Evolutionary conservation across 2,888 invertebrate species (phyloP).

Genomic region (Diogma glabrata): DNA sequence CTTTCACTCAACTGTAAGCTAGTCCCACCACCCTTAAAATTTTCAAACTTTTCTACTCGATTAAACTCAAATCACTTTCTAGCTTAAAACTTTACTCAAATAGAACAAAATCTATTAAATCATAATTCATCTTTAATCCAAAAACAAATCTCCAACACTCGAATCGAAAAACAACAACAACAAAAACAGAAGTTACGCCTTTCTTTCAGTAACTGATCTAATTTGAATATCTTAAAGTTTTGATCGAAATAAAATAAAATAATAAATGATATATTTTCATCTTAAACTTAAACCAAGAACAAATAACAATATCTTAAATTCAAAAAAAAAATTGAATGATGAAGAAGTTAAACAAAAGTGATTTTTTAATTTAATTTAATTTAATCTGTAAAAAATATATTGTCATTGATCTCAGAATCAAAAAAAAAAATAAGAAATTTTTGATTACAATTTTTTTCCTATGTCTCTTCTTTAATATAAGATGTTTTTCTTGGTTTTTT

Average conservation of each 20-base stretch:
- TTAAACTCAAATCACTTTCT: too few relatives aligned
- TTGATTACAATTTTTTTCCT: too few relatives aligned
- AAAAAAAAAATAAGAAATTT: neutral
- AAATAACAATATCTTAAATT: neutral
- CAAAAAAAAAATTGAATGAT: neutral
- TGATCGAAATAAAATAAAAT: neutral
- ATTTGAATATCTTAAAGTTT: conserved; percentile 10
- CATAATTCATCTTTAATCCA: neutral
- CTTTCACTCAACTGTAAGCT: too few relatives aligned
- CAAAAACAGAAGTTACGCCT: conserved; percentile 10
- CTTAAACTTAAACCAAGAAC: neutral
- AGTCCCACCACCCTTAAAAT: too few relatives aligned
- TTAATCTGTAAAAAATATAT: conserved; percentile 1
- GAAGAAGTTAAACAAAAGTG: too few relatives aligned
- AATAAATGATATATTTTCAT: neutral
- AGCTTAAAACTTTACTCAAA: too few relatives aligned
- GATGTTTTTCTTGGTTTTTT: too few relatives aligned
- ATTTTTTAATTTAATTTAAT: conserved; percentile 6
- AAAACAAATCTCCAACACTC: conserved; percentile 4
- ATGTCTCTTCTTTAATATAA: too few relatives aligned
- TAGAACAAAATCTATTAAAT: too few relatives aligned
- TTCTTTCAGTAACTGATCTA: conserved; percentile 9
- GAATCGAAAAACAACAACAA: conserved; percentile 1
- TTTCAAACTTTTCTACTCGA: too few relatives aligned
- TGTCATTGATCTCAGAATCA: conserved; percentile 5